Base-by-base conservation (phyloP, 2,113 vertebrate genomes). In the Origma solitaria region DNA sequence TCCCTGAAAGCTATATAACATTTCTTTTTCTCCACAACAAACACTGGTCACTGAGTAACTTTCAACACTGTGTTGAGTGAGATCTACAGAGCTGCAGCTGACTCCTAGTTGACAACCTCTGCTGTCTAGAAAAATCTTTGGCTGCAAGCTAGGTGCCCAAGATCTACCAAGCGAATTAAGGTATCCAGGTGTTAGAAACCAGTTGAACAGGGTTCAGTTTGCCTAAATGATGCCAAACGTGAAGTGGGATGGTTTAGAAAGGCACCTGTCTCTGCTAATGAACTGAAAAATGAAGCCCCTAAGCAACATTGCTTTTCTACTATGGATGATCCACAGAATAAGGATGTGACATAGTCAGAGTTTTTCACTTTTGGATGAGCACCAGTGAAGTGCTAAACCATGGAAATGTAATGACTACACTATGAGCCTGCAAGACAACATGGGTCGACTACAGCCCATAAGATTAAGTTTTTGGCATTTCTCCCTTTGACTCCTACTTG, bases 1-100 rank as follows among this genome's bases (percentile, higher is more conserved):
- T 82, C 11, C 20, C 24, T 28, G 24, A 10, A 92, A 54, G 51
- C 38, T 88, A 19, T 68, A 35, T 56, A 75, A 62, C 0, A 2
- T 85, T 92, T 81, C 45, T 37, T 70, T 81, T 84, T 54, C 51
- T 70, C 69, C 88, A 94, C 42, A 87, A 90, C 90, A 95, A 89
- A 95, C 53, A 82, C 35, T 3, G 19, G 82, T 85, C 85, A 79
- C 82, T 38, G 60, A 79, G 91, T 47, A 68, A 37, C 85, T 82
- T 78, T 38, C 54, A 88, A 82, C 37, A 57, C 82, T 17, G 54
- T 38, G 9, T 72, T 72, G 78, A 82, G 64, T 70, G 38, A 3
- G 6, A 85, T 25, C 57, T 73, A 75, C 5, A 68, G n/a, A 66
- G 38, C 51, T 58, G 78, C 81, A 92, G 45, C 44, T 75, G 88